phyloP scores from a whole-genome alignment of 2,888 invertebrate species.

The Amphipyra tragopoginis region DNA sequence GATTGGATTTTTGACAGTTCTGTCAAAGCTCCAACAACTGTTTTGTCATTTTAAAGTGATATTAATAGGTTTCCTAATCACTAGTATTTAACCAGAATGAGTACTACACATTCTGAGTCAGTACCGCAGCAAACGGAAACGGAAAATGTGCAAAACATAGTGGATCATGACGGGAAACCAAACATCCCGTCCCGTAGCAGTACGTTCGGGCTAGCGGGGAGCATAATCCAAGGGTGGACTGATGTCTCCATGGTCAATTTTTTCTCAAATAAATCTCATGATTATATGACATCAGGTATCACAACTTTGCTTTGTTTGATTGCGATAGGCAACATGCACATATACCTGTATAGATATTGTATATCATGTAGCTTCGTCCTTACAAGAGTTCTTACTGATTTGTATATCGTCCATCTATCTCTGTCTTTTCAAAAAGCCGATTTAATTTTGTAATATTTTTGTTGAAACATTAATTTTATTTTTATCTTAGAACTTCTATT shows the following conservation, averaged over 20 bases:
- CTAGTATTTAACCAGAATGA: slow-evolving; percentile 26
- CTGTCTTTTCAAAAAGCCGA: too few species aligned
- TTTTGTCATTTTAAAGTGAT: background rate
- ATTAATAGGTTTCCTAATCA: background rate
- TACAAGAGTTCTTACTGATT: too few species aligned
- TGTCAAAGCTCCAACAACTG: slow-evolving; percentile 1
- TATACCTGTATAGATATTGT: too few species aligned
- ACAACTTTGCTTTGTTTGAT: background rate
- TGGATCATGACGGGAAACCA: slow-evolving; percentile 2
- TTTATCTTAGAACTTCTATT: too few species aligned
- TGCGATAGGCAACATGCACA: too few species aligned
- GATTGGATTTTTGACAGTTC: slow-evolving; percentile 19
- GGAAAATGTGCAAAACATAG: background rate
- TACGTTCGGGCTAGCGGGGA: slow-evolving; percentile 61
- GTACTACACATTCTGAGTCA: slow-evolving; percentile 6
- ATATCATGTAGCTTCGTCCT: too few species aligned
- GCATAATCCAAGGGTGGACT: slow-evolving; percentile 66
- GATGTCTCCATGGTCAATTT: slow-evolving; percentile 77
- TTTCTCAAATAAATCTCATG: slow-evolving; percentile 60
- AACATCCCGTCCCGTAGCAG: slow-evolving; percentile 1
- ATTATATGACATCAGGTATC: slow-evolving; percentile 62
- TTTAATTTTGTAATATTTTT: too few species aligned
- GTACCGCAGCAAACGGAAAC: background rate
- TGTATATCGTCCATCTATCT: too few species aligned
- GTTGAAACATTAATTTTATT: too few species aligned